Percentiles rank a stretch among this genome's conserved stretches.
Conservation (phyloP, 1,140 invertebrate genomes). For the Scaptomyza pallida region DNA sequence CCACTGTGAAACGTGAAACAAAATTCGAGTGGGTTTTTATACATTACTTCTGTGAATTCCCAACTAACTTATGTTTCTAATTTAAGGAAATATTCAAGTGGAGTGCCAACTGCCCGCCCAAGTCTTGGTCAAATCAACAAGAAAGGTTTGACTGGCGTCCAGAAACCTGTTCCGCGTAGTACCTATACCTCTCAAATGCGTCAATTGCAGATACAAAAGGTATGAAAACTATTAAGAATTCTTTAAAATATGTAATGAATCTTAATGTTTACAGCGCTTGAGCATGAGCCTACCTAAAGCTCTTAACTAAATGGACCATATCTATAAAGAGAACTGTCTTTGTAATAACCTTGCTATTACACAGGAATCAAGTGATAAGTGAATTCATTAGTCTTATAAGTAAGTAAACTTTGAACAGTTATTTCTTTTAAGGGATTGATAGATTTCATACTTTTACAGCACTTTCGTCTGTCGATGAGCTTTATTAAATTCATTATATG, state of each 20-base stretch:
- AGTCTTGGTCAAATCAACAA: slow-evolving; percentile 17
- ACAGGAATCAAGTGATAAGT: too few species aligned
- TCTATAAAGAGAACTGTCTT: too few species aligned
- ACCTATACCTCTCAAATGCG: slow-evolving; percentile 35
- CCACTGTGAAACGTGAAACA: too few species aligned
- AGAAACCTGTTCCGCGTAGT: slow-evolving; percentile 25
- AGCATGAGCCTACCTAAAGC: not conserved
- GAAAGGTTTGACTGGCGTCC: slow-evolving; percentile 3
- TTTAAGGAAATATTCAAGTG: slow-evolving; percentile 19
- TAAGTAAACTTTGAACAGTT: not conserved
- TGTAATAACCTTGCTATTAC: too few species aligned
- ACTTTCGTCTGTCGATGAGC: not conserved
- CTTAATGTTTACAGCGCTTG: slow-evolving; percentile 21
- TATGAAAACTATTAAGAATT: not conserved
- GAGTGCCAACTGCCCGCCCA: slow-evolving; percentile 1
- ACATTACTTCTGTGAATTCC: too few species aligned
- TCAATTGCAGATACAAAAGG: slow-evolving; percentile 30
- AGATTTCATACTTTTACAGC: not conserved
- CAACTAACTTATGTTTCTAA: too few species aligned
- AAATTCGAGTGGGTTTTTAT: too few species aligned
- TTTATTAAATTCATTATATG: slow-evolving; percentile 4
- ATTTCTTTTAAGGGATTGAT: not conserved
- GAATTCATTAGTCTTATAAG: not conserved
- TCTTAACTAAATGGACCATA: not conserved
- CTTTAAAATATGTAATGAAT: not conserved